phyloP scores from a whole-genome alignment of 1,140 invertebrate species.

The Ectropis grisescens region DNA sequence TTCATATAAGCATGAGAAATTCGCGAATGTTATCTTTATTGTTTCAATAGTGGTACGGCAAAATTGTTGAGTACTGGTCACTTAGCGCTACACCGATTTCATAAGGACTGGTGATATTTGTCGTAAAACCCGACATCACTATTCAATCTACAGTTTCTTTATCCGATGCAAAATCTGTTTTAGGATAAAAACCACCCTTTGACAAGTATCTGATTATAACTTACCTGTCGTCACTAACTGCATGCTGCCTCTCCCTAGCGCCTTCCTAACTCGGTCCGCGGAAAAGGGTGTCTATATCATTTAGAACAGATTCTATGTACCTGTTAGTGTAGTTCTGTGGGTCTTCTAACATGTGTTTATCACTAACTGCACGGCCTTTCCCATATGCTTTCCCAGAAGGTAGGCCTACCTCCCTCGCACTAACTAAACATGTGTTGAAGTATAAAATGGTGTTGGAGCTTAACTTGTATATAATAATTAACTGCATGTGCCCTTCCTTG shows the following conservation, averaged over 20 bases:
- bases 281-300: slow-evolving; percentile 12
- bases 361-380: slow-evolving; percentile 46
- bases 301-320: no score
- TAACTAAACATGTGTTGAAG: no score
- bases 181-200: no score
- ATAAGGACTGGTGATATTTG: no score
- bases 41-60: no score
- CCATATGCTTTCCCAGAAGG: slow-evolving; percentile 25
- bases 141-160: slow-evolving; percentile 4
- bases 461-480: slow-evolving; percentile 27
- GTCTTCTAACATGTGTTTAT: slow-evolving; percentile 32
- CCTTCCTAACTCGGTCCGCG: slow-evolving; percentile 37
- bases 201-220: no score
- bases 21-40: no score
- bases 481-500: slow-evolving; percentile 45
- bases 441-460: slow-evolving; percentile 24
- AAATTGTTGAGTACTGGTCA: no score
- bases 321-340: slow-evolving; percentile 12
- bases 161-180: no score
- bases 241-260: slow-evolving; percentile 48
- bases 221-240: slow-evolving; percentile 30
- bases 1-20: no score
- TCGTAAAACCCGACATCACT: no score
- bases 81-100: no score
- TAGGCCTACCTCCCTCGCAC: slow-evolving; percentile 17